Conservation (phyloP, 2,113 vertebrate species). For the Pelvicachromis taeniatus region DNA sequence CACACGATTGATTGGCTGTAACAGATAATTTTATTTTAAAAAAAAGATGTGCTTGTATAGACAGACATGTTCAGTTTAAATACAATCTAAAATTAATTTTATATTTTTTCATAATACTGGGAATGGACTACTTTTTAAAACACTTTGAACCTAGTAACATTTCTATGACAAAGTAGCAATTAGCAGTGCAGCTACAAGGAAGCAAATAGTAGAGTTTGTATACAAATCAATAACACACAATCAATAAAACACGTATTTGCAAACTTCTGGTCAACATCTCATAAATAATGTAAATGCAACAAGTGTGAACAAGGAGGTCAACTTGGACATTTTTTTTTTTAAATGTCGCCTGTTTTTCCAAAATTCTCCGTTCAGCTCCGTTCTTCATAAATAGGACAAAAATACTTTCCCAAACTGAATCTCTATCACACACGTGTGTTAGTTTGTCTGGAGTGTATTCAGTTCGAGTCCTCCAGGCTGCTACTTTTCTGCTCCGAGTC, state of each 20-base stretch:
- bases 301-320: slow-evolving; percentile 7
- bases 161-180: slow-evolving; percentile 60
- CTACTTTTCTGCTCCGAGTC: slow-evolving; percentile 68
- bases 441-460: slow-evolving; percentile 61
- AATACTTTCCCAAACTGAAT: slow-evolving; percentile 14
- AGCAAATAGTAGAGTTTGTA: slow-evolving; percentile 43
- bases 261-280: slow-evolving; percentile 45
- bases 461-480: slow-evolving; percentile 88
- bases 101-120: slow-evolving; percentile 62
- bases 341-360: neutral
- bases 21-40: slow-evolving; percentile 76
- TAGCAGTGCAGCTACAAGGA: slow-evolving; percentile 52
- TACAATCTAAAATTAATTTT: slow-evolving; percentile 75
- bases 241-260: slow-evolving; percentile 57
- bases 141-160: slow-evolving; percentile 66
- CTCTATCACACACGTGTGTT: neutral
- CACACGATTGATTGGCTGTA: slow-evolving; percentile 6
- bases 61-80: slow-evolving; percentile 74
- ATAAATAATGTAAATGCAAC: slow-evolving; percentile 70
- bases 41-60: slow-evolving; percentile 61
- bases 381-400: slow-evolving; percentile 57
- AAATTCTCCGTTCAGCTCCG: neutral
- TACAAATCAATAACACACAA: slow-evolving; percentile 67
- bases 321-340: neutral
- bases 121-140: slow-evolving; percentile 69